Percentiles rank a stretch among this genome's conserved stretches.
Evolutionary conservation across 2,888 invertebrate genomes (phyloP).

Genomic region (Troglohyphantes excavatus): DNA sequence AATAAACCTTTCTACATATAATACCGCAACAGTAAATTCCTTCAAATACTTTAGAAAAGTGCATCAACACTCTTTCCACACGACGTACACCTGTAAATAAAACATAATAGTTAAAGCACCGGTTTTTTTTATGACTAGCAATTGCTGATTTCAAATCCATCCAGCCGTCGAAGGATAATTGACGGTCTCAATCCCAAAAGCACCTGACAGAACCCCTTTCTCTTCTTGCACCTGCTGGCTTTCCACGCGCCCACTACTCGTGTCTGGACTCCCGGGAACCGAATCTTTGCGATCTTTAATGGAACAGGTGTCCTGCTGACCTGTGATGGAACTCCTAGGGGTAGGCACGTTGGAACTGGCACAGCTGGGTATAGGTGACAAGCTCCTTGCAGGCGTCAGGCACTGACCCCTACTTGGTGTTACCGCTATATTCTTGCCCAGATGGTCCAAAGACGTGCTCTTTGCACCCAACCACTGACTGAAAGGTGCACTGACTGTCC

Average conservation of each 20-base stretch:
- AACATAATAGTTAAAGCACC: conserved; percentile 31
- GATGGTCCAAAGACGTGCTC: conserved; percentile 72
- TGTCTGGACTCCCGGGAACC: conserved; percentile 36
- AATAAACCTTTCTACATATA: too few species aligned
- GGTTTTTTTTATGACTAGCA: conserved; percentile 24
- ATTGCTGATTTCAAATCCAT: conserved; percentile 61
- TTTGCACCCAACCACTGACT: conserved; percentile 69
- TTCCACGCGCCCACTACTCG: background rate
- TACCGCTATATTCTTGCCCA: conserved; percentile 33
- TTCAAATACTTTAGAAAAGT: too few species aligned
- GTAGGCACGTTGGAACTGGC: conserved; percentile 76
- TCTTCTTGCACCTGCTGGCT: background rate
- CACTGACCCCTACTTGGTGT: conserved; percentile 13
- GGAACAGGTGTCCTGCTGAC: conserved; percentile 32
- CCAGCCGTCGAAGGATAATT: conserved; percentile 56
- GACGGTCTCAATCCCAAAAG: conserved; percentile 71
- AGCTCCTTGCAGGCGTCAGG: conserved; percentile 59
- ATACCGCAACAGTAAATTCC: too few species aligned
- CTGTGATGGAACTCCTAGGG: conserved; percentile 73
- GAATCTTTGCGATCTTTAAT: conserved; percentile 29
- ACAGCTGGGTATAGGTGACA: conserved; percentile 77
- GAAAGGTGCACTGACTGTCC: conserved; percentile 74
- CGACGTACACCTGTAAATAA: too few species aligned
- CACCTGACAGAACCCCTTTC: conserved; percentile 31
- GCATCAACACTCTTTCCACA: too few species aligned